These are phyloP conservation scores for Lycopodina hypogea DNA, from an alignment of 37 sponge, comb jelly and placozoan species.

Conservation along the genomic window DNA sequence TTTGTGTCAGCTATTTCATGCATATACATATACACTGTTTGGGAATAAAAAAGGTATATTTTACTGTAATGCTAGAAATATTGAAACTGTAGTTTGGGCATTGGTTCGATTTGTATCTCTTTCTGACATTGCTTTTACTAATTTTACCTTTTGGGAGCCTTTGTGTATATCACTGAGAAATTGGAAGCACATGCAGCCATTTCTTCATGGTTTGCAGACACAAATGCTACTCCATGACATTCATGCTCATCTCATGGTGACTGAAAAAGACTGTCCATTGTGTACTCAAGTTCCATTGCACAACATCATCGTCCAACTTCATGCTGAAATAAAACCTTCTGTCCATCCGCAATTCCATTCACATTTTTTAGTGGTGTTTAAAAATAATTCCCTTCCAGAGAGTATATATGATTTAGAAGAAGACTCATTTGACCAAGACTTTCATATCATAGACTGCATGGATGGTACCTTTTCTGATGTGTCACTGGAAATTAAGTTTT, in stretches of 20 bases:
- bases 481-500: neutral
- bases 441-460: neutral
- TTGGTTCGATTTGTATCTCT: neutral
- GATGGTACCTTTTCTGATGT: neutral
- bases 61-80: neutral
- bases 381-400: neutral
- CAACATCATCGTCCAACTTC: neutral
- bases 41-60: neutral
- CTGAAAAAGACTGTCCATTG: neutral
- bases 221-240: no score
- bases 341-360: no score
- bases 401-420: neutral
- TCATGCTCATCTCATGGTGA: no score
- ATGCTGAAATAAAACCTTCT: neutral
- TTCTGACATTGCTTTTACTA: neutral
- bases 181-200: neutral
- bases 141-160: conserved; percentile 11
- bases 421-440: neutral
- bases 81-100: conserved; percentile 14
- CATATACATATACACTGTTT: neutral
- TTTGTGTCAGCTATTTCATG: neutral
- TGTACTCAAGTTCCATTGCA: neutral
- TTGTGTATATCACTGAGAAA: conserved; percentile 13
- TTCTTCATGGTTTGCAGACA: neutral
- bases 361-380: no score